Conservation (phyloP, 2,797 vertebrate genomes). For the Sebastiscus albofasciatus region DNA sequence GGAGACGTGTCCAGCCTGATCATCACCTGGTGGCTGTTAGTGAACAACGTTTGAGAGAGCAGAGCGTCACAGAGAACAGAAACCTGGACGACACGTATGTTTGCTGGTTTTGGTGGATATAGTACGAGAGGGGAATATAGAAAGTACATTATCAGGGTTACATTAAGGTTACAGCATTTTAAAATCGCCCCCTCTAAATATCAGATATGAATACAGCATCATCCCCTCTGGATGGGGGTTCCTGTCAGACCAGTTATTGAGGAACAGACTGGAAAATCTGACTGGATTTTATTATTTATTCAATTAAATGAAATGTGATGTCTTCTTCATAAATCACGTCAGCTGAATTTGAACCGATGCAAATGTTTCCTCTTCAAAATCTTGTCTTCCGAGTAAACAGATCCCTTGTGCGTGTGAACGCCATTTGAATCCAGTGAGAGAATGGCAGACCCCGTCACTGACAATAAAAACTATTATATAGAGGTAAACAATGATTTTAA, state of each 20-base stretch:
- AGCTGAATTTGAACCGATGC: not conserved
- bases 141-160: not conserved
- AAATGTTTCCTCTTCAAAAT: not conserved
- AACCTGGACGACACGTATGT: not conserved
- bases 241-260: not conserved
- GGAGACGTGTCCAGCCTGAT: conserved; percentile 15
- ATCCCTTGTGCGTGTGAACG: not conserved
- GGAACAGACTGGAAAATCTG: not conserved
- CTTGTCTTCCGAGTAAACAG: not conserved
- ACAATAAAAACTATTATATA: not conserved
- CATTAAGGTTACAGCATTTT: not conserved
- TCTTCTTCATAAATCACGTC: not conserved
- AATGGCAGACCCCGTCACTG: not conserved
- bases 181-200: not conserved
- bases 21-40: not conserved
- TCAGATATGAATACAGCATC: not conserved
- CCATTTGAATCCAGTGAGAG: not conserved
- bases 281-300: not conserved
- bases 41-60: conserved; percentile 17
- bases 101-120: not conserved
- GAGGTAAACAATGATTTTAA: not conserved
- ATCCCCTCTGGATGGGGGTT: not conserved
- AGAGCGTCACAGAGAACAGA: not conserved
- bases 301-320: not conserved
- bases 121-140: not conserved